Evolutionary conservation across 2,797 vertebrate genomes (phyloP).

Genomic region (Orestias chungarensis): DNA sequence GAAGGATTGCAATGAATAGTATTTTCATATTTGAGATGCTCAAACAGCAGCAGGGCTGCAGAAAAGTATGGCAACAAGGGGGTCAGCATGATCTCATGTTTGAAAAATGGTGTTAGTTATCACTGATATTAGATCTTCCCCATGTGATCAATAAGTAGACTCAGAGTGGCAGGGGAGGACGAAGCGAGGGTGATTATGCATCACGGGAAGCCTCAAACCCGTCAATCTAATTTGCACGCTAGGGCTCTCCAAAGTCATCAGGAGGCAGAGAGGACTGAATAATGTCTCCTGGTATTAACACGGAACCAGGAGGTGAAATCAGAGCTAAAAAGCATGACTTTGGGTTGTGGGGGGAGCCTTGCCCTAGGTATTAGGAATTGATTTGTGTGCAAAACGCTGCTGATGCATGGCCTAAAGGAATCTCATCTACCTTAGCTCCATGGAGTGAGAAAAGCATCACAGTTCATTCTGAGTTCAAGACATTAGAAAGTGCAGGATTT

Average conservation of each 20-base stretch:
- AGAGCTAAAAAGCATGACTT: constrained; percentile 38
- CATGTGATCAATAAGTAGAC: constrained; percentile 57
- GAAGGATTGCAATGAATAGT: constrained; percentile 55
- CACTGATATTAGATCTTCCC: constrained; percentile 60
- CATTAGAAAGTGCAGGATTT: constrained; percentile 19
- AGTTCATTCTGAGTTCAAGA: background rate
- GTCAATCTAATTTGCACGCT: constrained; percentile 44
- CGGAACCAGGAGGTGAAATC: constrained; percentile 40
- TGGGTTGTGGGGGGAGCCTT: constrained; percentile 5
- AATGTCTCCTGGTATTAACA: constrained; percentile 35
- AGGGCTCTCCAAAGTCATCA: constrained; percentile 40
- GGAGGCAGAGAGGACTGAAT: constrained; percentile 42
- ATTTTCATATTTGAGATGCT: constrained; percentile 68
- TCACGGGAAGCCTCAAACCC: constrained; percentile 42
- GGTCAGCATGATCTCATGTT: constrained; percentile 43
- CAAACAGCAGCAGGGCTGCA: constrained; percentile 39
- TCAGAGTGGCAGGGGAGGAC: constrained; percentile 37
- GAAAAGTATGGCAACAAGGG: constrained; percentile 21
- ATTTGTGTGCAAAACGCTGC: constrained; percentile 37
- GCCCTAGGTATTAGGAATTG: constrained; percentile 43
- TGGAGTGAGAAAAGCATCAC: constrained; percentile 11
- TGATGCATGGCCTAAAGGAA: constrained; percentile 21
- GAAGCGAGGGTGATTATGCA: constrained; percentile 50
- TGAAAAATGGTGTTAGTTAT: constrained; percentile 70
- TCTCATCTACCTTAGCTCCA: constrained; percentile 27